Conservation (phyloP, 2,113 vertebrate species). For the Archocentrus centrarchus region DNA sequence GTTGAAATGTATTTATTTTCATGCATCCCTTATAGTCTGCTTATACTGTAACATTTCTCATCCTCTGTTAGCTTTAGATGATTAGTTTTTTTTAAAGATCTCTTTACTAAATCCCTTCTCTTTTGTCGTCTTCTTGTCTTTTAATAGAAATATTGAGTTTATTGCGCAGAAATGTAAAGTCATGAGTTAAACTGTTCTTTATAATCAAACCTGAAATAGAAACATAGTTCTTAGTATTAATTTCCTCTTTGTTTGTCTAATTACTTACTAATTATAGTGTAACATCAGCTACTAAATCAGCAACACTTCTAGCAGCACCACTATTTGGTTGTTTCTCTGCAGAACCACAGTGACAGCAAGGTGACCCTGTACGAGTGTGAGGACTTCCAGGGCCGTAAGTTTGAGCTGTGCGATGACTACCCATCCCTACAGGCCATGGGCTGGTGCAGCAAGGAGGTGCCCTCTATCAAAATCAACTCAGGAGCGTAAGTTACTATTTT, state of each 20-base stretch:
- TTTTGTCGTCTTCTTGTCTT: not conserved
- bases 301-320: not conserved
- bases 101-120: not conserved
- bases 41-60: not conserved
- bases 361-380: conserved; percentile 91
- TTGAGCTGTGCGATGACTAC: conserved; percentile 95
- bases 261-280: not conserved
- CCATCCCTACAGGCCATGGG: conserved; percentile 97
- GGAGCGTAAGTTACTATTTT: conserved; percentile 88
- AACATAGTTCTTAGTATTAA: not conserved
- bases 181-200: not conserved
- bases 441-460: conserved; percentile 95
- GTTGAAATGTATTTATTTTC: not conserved
- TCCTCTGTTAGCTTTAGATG: not conserved
- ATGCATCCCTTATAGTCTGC: not conserved
- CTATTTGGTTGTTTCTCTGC: not conserved
- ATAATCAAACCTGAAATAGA: not conserved
- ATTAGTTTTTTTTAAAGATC: not conserved
- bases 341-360: conserved; percentile 98
- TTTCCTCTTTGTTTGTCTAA: not conserved
- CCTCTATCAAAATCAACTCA: conserved; percentile 93
- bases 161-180: not conserved
- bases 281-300: not conserved
- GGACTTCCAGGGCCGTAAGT: conserved; percentile 95
- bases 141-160: not conserved